Evolutionary conservation across 2,797 vertebrate species (phyloP).

Genomic region (Microhierax caerulescens): DNA sequence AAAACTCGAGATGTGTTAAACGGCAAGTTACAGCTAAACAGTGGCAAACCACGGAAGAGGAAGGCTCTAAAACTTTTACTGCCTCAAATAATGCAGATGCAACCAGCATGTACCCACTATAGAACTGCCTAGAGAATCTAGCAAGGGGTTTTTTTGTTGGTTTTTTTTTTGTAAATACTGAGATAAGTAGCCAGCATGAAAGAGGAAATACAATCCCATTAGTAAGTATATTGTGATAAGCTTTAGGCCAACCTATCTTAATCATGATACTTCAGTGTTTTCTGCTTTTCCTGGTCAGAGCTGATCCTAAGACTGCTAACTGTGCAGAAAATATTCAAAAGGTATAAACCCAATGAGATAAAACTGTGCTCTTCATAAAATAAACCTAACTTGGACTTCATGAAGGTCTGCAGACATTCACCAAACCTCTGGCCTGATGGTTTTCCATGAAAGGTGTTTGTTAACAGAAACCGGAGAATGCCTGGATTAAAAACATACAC

Average conservation of each 20-base stretch:
- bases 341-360: not conserved
- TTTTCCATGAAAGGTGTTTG: not conserved
- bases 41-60: slow-evolving; percentile 21
- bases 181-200: not conserved
- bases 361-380: not conserved
- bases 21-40: not conserved
- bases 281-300: not conserved
- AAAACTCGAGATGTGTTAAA: slow-evolving; percentile 27
- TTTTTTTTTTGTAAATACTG: not conserved
- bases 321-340: not conserved
- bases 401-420: not conserved
- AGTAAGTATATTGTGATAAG: not conserved
- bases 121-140: not conserved
- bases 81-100: slow-evolving; percentile 38
- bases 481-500: not conserved
- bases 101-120: slow-evolving; percentile 50
- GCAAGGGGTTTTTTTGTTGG: not conserved
- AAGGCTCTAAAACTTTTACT: slow-evolving; percentile 47
- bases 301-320: not conserved
- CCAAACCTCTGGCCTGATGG: not conserved
- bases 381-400: not conserved
- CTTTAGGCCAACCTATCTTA: not conserved
- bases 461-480: not conserved
- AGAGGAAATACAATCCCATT: not conserved
- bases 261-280: not conserved